Base-by-base conservation (phyloP, 2,888 invertebrate genomes). In the Acleris emargana region DNA sequence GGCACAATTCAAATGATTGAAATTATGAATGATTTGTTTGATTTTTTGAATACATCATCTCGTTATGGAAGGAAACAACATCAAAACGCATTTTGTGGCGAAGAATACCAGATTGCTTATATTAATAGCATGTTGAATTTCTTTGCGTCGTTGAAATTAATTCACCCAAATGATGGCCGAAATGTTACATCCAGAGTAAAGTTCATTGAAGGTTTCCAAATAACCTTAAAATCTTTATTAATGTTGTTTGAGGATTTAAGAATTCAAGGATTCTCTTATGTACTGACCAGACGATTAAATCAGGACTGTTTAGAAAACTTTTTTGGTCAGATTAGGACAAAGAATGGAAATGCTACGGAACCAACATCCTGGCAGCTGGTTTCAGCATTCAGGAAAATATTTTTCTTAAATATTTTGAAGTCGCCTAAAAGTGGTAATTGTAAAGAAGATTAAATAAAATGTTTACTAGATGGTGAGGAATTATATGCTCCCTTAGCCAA, bases 11-110 rank as follows among this genome's bases (percentile, higher is more conserved):
- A n/a, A 52, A 11, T 52, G 18, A 32, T 52, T 17, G n/a, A 52
- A 28, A 32, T 9, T 52, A 69, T 76, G 55, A 72, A 76, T 22
- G 25, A 71, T 66, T 38, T 71, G 42, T 72, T 72, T 45, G 71
- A 71, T 62, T 25, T 64, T 47, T 61, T 75, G 20, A 73, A 73
- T 42, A 70, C 73, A 49, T 68, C 70, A 7, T 51, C n/a, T 55
- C 22, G 67, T 1, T 20, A 28, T 11, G 32, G 67, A 25, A 57
- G 25, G 18, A 59, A 61, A 28, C 17, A 67, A 68, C 68, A 60
- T 20, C 69, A 51, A 70, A 61, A 52, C 52, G 72, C 72, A 13
- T 73, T 69, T 63, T 25, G 67, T 47, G 71, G 73, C 2, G 20
- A 62, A 22, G 63, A 68, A 55, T 53, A 18, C 5, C 73, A 73